Base-by-base conservation (phyloP, 2,797 vertebrate species). In the Lagorchestes hirsutus region DNA sequence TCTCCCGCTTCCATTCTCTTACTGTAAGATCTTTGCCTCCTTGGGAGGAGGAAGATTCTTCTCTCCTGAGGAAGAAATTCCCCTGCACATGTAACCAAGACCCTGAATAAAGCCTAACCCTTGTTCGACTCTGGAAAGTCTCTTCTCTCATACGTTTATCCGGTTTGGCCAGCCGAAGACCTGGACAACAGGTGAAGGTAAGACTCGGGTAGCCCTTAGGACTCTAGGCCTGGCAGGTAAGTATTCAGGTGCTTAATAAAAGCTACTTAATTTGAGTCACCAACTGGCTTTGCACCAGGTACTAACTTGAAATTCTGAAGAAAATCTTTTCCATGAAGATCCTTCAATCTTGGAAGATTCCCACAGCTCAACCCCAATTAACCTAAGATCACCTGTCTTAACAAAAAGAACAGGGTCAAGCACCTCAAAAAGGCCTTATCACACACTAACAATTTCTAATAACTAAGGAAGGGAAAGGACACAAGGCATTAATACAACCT, bases 251-350 rank as follows among this genome's bases (percentile, higher is more conserved):
- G 28, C 55, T 90, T 58, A 93, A 46, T 96, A 91, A 95, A 93
- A 95, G 40, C 58, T 55, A 27, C 5, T 55, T 34, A 90, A 90
- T 91, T 50, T 96, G 46, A 57, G 67, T 57, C 27, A 22, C 31
- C 57, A 11, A 29, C 8, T 28, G 31, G 31, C 34, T 74, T 14
- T 18, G 14, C n/a, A 40, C 5, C 5, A 59, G 13, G 92, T 90
- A 2, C 34, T 50, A 62, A 62, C n/a, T 82, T 55, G 82, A 94
- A n/a, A 46, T 46, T 91, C 16, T 82, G 52, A 91, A 96, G 56
- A 59, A 96, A 96, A 74, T 22, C 16, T 29, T 67, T 91, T 92
- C 29, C 55, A 14, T 62, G 40, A 96, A 90, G 34, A 54, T 91
- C 90, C 90, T 8, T 74, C n/a, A 18, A n/a, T 90, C 52, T 40